A percentile compares a stretch with the other conserved stretches of the same genome.
phyloP scores from a whole-genome alignment of 2,797 vertebrate genomes.

The Balearica regulorum region DNA sequence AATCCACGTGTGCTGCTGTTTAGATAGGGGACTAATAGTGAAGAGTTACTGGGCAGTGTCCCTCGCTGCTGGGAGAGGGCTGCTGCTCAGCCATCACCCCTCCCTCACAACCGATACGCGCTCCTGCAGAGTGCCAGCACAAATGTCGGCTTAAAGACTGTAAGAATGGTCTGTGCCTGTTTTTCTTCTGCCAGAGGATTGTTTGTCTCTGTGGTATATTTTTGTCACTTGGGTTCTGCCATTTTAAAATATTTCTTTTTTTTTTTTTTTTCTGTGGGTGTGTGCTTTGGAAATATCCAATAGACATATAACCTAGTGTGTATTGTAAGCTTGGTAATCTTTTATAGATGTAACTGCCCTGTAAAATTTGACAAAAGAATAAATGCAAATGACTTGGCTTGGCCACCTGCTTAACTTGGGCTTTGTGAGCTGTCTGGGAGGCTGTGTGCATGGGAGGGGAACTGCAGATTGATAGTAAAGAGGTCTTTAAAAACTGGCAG shows the following conservation, averaged over 20 bases:
- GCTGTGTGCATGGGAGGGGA: not conserved
- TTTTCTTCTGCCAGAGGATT: not conserved
- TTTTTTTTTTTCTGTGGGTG: not conserved
- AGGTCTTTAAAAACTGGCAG: not conserved
- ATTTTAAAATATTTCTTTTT: not conserved
- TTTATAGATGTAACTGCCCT: not conserved
- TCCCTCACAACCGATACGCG: not conserved
- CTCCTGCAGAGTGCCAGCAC: not conserved
- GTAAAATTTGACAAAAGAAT: not conserved
- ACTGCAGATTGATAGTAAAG: not conserved
- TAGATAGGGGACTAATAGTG: not conserved
- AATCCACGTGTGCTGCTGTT: not conserved
- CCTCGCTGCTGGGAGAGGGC: accelerated
- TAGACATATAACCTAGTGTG: not conserved
- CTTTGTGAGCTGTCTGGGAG: not conserved
- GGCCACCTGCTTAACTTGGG: not conserved
- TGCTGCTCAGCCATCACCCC: not conserved
- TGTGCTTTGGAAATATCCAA: not conserved
- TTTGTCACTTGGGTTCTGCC: not conserved
- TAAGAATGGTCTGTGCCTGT: not conserved
- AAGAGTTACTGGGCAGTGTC: not conserved
- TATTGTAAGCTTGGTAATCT: not conserved
- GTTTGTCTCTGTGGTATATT: not conserved
- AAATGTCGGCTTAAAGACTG: not conserved
- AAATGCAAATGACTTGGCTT: not conserved